Base-by-base conservation (phyloP, 2,888 invertebrate species). In the Laspeyria flexula region DNA sequence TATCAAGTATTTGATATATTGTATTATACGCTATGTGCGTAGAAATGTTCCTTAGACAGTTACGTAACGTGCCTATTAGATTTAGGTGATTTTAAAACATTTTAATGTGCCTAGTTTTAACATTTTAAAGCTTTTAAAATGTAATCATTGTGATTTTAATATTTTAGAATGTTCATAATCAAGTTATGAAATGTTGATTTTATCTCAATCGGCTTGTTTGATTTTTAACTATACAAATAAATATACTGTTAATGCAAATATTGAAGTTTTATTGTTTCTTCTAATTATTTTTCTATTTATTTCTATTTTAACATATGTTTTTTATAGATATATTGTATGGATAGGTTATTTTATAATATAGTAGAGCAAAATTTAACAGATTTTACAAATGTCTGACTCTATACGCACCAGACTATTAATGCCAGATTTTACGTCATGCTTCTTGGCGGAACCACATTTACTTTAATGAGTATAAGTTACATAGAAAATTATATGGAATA, bases 161-260 rank as follows among this genome's bases (percentile, higher is more conserved):
- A 71, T 79, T 85, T 83, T 82, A 23, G 15, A 82, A 45, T 52
- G 37, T 68, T 60, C 56, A 46, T 56, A 55, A 58, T 48, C 51
- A 38, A 45, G 10, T 71, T 71, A 76, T 51, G 75, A 75, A 78
- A 68, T 76, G 82, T 85, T 86, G 83, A 85, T 88, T 87, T 83
- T 85, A 80, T 69, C 55, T 55, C 61, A 71, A 78, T 77, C 69
- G n/a, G 80, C 83, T 80, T 81, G 74, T 76, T 77, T 83, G 81
- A 81, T 84, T 82, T 79, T 82, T 75, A 75, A 72, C 60, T 78
- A 78, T 81, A 80, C 71, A 77, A 64, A 80, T 71, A 77, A 64
- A 63, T 71, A 77, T 70, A 79, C 72, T 71, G 70, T 69, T 71
- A 70, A 58, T 62, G 43, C 49, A 47, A 56, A 40, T 7, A 6